Percentiles rank a stretch among this genome's conserved stretches.
Evolutionary conservation across 2,797 vertebrate species (phyloP).

Genomic region (Aeoliscus strigatus): DNA sequence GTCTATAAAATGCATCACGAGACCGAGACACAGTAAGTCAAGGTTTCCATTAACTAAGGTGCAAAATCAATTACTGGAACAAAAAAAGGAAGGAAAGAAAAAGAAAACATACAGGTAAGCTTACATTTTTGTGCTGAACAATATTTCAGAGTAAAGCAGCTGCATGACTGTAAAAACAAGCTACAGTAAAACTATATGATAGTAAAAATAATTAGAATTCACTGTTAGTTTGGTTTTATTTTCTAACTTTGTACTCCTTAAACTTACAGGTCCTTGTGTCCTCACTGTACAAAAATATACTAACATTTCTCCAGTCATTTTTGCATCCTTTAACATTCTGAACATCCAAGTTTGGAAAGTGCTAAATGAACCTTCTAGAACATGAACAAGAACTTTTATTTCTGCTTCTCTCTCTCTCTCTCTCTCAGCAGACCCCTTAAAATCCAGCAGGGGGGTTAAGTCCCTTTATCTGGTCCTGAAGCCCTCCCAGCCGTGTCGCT

Average conservation of each 20-base stretch:
- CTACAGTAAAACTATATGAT: conserved; percentile 77
- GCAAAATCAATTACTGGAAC: conserved; percentile 69
- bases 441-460: conserved; percentile 41
- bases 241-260: conserved; percentile 57
- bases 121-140: conserved; percentile 74
- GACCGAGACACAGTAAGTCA: conserved; percentile 84
- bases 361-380: conserved; percentile 71
- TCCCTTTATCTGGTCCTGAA: conserved; percentile 50
- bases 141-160: conserved; percentile 76
- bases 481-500: conserved; percentile 47
- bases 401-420: conserved; percentile 21
- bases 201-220: conserved; percentile 77
- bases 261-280: conserved; percentile 69
- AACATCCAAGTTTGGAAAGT: conserved; percentile 77
- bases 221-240: conserved; percentile 68
- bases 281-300: conserved; percentile 82
- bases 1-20: conserved; percentile 88
- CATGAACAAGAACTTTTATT: conserved; percentile 38
- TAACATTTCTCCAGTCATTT: conserved; percentile 76
- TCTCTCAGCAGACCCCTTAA: conserved; percentile 29
- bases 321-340: conserved; percentile 79
- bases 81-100: conserved; percentile 17
- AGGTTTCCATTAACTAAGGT: conserved; percentile 75
- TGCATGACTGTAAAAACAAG: conserved; percentile 74
- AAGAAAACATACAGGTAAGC: conserved; percentile 64